phyloP scores from a whole-genome alignment of 2,113 vertebrate genomes.

The Microcebus murinus region DNA sequence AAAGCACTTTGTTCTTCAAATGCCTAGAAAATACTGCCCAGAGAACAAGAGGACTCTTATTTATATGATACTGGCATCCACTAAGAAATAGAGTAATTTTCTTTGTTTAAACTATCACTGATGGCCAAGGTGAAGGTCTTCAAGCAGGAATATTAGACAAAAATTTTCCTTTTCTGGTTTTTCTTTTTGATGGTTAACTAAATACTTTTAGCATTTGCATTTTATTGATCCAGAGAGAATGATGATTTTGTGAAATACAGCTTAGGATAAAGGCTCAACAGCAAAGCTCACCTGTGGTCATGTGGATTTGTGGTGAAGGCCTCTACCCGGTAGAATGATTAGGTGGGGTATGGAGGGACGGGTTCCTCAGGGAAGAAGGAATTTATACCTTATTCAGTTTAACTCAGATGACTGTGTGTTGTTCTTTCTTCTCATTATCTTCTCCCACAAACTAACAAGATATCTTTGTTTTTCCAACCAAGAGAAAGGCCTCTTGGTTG shows the following conservation, averaged over 20 bases:
- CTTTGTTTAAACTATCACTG: background rate
- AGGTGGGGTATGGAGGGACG: background rate
- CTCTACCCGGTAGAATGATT: background rate
- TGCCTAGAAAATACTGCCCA: background rate
- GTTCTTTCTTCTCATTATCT: background rate
- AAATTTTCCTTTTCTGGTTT: background rate
- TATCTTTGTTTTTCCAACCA: background rate
- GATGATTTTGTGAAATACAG: constrained; percentile 35
- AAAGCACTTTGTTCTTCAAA: background rate
- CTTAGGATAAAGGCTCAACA: background rate
- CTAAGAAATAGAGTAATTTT: background rate
- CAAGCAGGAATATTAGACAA: background rate
- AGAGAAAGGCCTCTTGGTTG: background rate
- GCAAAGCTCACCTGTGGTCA: background rate
- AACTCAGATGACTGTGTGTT: background rate
- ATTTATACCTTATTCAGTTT: background rate
- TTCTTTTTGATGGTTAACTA: constrained; percentile 66
- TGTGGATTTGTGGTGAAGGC: background rate
- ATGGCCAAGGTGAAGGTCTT: background rate
- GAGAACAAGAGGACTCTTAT: background rate
- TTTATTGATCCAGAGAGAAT: constrained; percentile 46
- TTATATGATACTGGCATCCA: rapidly evolving
- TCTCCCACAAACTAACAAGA: background rate
- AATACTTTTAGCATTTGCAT: constrained; percentile 46
- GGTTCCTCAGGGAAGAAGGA: background rate